Base-by-base conservation (phyloP, 2,797 vertebrate species). In the Neostethus bicornis region DNA sequence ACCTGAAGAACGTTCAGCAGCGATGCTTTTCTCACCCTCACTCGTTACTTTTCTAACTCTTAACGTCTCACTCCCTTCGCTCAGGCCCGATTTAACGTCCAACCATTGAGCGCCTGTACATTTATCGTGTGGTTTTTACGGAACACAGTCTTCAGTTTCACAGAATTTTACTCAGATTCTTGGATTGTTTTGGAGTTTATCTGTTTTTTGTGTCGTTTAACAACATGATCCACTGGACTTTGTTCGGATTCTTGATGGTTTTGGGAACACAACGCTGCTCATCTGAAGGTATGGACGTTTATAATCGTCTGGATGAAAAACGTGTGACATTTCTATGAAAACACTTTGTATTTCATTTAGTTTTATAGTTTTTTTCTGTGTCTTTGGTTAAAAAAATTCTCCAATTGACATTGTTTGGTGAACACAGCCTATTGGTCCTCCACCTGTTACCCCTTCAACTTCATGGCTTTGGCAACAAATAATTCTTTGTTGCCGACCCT, bases 281-380 rank as follows among this genome's bases (percentile, higher is more conserved):
- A 13, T 66, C 72, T 79, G 75, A 92, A 89, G 91, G 92, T 93
- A 91, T 9, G 74, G 16, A 65, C 34, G 7, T 34, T 46, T 31
- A n/a, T n/a, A n/a, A n/a, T n/a, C n/a, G n/a, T n/a, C n/a, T n/a
- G n/a, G n/a, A n/a, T n/a, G n/a, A n/a, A n/a, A n/a, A n/a, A n/a
- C n/a, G n/a, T n/a, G n/a, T n/a, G n/a, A n/a, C n/a, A n/a, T n/a
- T n/a, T n/a, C n/a, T n/a, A n/a, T n/a, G n/a, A n/a, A n/a, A n/a
- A n/a, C n/a, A n/a, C n/a, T n/a, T n/a, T n/a, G n/a, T n/a, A n/a
- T n/a, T n/a, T n/a, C n/a, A n/a, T n/a, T n/a, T n/a, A n/a, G n/a
- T n/a, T n/a, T n/a, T n/a, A n/a, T n/a, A n/a, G n/a, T n/a, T n/a
- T n/a, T n/a, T n/a, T n/a, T n/a, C n/a, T n/a, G n/a, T n/a, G n/a